Percentiles rank a stretch among this genome's conserved stretches.
Conservation (phyloP, 1,140 invertebrate genomes). For the Drosophila quadrilineata region DNA sequence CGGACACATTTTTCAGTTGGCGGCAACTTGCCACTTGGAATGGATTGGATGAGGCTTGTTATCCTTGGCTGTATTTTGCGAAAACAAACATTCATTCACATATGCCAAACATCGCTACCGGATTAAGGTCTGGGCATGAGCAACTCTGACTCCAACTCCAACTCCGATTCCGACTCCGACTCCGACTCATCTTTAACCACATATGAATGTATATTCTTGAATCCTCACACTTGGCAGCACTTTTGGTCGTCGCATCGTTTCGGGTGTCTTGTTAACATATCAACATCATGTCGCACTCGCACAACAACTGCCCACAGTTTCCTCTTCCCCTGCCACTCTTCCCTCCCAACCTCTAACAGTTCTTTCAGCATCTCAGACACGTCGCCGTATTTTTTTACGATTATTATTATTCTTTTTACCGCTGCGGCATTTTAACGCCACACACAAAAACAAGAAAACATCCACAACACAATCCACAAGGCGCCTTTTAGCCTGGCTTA, state of each 20-base stretch:
- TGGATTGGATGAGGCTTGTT: slow-evolving; percentile 36
- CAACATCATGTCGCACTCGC: slow-evolving; percentile 76
- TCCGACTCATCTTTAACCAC: slow-evolving; percentile 31
- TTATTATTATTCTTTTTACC: slow-evolving; percentile 74
- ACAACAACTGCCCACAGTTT: slow-evolving; percentile 49
- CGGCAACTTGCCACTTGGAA: slow-evolving; percentile 25
- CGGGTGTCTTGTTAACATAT: slow-evolving; percentile 78
- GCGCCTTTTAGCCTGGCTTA: slow-evolving; percentile 40
- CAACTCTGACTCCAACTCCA: slow-evolving; percentile 55
- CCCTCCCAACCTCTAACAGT: slow-evolving; percentile 20
- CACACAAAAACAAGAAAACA: too few species aligned
- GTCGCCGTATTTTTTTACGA: slow-evolving; percentile 64
- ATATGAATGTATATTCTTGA: too few species aligned
- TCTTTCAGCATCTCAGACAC: slow-evolving; percentile 14
- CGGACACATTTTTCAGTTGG: too few species aligned
- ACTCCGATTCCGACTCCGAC: not conserved
- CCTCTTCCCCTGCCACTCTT: slow-evolving; percentile 10
- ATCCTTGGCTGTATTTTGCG: slow-evolving; percentile 58
- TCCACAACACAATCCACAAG: slow-evolving; percentile 44
- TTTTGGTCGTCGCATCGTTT: too few species aligned
- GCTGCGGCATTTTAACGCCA: slow-evolving; percentile 61
- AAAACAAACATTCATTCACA: slow-evolving; percentile 70
- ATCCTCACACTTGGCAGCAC: slow-evolving; percentile 65
- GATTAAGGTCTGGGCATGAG: slow-evolving; percentile 60
- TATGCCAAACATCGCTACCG: slow-evolving; percentile 71